Conservation (phyloP, 2,113 vertebrate species). For the Thamnophis sirtalis region DNA sequence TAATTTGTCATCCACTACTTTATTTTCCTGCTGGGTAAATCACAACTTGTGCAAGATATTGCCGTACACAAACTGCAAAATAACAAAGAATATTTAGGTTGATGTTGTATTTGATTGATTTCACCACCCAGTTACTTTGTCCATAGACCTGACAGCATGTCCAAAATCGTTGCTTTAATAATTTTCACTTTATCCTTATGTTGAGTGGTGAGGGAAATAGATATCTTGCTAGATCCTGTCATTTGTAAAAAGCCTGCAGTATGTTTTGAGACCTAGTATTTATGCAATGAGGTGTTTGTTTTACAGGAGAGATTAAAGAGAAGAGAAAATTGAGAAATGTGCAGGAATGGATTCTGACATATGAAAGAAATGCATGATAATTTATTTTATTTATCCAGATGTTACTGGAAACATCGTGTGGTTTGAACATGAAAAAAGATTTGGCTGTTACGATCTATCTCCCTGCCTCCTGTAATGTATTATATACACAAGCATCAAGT, state of each 20-base stretch:
- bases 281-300: not conserved
- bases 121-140: not conserved
- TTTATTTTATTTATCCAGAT: not conserved
- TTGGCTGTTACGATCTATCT: not conserved
- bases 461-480: not conserved
- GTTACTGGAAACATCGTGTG: not conserved
- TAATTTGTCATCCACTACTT: not conserved
- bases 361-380: not conserved
- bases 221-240: not conserved
- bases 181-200: not conserved
- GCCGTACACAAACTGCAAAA: not conserved
- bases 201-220: not conserved
- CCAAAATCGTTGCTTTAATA: not conserved
- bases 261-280: not conserved
- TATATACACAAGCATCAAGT: not conserved
- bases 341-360: not conserved
- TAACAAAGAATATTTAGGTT: not conserved
- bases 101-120: constrained; percentile 4
- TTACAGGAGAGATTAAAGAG: not conserved
- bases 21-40: not conserved
- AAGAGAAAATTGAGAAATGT: not conserved
- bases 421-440: not conserved
- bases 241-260: not conserved
- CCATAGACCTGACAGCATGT: not conserved
- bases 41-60: not conserved